phyloP scores from a whole-genome alignment of 1,140 invertebrate species.

The Microplitis demolitor region DNA sequence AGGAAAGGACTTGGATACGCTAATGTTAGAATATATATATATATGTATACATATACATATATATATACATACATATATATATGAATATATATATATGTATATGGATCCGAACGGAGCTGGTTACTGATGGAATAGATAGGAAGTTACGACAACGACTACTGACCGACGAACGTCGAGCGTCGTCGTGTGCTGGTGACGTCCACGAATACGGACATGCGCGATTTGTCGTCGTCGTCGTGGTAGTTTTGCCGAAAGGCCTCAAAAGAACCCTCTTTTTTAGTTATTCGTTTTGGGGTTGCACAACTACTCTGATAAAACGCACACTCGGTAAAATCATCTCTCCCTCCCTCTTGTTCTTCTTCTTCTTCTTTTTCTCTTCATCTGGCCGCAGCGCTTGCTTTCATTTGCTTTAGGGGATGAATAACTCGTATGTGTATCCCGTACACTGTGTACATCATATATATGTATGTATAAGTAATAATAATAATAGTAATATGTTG shows the following conservation, averaged over 20 bases:
- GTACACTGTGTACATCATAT: background rate
- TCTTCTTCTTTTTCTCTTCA: background rate
- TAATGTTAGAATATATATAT: background rate
- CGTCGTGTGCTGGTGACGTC: conserved; percentile 9
- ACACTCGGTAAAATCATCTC: background rate
- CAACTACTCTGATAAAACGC: conserved; percentile 7
- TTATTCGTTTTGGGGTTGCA: conserved; percentile 20
- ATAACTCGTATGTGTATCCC: no score
- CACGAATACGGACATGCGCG: conserved; percentile 22
- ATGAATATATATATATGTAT: background rate
- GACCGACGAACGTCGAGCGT: conserved; percentile 9
- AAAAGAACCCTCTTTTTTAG: background rate
- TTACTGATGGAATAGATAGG: background rate
- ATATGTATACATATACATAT: no score
- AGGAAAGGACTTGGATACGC: background rate
- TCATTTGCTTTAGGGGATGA: no score
- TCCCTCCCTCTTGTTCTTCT: background rate
- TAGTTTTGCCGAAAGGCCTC: no score
- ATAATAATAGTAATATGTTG: no score
- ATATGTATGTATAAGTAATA: background rate
- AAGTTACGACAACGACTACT: conserved; percentile 16
- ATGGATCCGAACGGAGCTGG: background rate
- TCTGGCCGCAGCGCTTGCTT: background rate
- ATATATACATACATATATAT: background rate
- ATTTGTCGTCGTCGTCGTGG: background rate